Evolutionary conservation across 2,113 vertebrate species (phyloP).

Genomic region (Megaceryle torquata): DNA sequence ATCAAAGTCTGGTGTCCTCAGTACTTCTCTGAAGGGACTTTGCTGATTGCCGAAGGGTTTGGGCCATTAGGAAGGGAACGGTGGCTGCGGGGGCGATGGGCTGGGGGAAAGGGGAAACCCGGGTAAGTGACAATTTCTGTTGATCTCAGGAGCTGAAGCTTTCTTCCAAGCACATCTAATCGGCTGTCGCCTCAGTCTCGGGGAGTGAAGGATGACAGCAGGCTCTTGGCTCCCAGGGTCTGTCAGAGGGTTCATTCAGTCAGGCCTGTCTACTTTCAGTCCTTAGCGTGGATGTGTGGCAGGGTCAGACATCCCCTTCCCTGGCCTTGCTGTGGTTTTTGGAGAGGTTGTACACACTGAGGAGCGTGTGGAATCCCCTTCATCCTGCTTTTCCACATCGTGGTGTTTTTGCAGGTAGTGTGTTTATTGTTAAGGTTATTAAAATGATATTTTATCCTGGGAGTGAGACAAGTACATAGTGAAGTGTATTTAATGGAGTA

Average conservation of each 20-base stretch:
- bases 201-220: no score
- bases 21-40: neutral
- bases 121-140: neutral
- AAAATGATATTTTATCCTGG: neutral
- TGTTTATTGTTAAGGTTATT: neutral
- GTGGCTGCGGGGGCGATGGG: accelerated
- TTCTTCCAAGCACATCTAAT: neutral
- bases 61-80: neutral
- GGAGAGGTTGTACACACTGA: accelerated
- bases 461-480: neutral
- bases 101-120: neutral
- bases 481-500: neutral
- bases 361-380: neutral
- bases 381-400: neutral
- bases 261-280: no score
- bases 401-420: neutral
- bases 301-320: neutral
- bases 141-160: neutral
- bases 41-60: neutral
- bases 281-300: neutral
- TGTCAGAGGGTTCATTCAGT: neutral
- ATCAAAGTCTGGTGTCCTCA: neutral
- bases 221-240: accelerated
- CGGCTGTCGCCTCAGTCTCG: neutral
- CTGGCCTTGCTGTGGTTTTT: neutral